Percentiles rank a stretch among this genome's conserved stretches.
These are phyloP conservation scores for Montipora efflorescens DNA, from an alignment of 64 coral and sea anemone species.

Conservation along the genomic window DNA sequence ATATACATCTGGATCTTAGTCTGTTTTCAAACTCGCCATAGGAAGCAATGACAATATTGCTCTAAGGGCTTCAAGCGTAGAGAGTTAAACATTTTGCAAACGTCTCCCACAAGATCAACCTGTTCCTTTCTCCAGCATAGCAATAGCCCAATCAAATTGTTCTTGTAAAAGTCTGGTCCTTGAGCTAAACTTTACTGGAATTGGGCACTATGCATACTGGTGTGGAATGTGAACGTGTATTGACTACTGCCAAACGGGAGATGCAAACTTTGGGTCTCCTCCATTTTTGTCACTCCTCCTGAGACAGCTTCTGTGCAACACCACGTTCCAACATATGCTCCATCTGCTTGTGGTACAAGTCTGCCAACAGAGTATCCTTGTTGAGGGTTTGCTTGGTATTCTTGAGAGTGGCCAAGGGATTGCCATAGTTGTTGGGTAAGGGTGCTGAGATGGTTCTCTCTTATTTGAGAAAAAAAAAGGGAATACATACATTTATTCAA, in stretches of 20 bases:
- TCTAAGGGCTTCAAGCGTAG: conserved; percentile 31
- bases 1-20: conserved; percentile 52
- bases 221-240: conserved; percentile 58
- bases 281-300: conserved; percentile 48
- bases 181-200: conserved; percentile 76
- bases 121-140: conserved; percentile 76
- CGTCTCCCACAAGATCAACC: not conserved
- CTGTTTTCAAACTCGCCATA: conserved; percentile 44
- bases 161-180: conserved; percentile 69
- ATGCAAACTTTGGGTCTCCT: conserved; percentile 55
- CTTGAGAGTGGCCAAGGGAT: conserved; percentile 58
- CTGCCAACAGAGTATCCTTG: conserved; percentile 45
- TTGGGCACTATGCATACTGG: conserved; percentile 73
- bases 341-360: conserved; percentile 62
- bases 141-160: conserved; percentile 62
- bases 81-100: too few relatives aligned
- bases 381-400: conserved; percentile 45
- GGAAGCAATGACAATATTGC: conserved; percentile 61
- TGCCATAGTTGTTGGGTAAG: conserved; percentile 52
- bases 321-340: conserved; percentile 60
- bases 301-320: conserved; percentile 53
- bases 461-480: too few relatives aligned
- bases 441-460: not conserved
- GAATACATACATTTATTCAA: too few relatives aligned
- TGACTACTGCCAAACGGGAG: conserved; percentile 64